A percentile compares a stretch with the other conserved stretches of the same genome.
Evolutionary conservation across 2,888 invertebrate genomes (phyloP).

Genomic region (Geophilus truncorum): DNA sequence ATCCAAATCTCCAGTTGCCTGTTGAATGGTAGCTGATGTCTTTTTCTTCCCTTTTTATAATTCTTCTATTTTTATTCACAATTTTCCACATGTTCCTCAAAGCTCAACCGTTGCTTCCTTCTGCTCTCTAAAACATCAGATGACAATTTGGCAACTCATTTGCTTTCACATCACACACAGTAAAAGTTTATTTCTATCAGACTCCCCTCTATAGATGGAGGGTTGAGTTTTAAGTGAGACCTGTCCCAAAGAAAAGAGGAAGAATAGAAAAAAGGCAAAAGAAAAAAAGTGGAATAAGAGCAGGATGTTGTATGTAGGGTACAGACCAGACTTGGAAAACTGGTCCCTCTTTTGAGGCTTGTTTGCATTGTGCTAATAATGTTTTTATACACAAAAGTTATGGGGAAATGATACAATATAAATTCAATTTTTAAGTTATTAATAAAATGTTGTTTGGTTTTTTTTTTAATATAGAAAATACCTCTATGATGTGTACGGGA

Average conservation of each 20-base stretch:
- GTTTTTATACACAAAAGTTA: neutral
- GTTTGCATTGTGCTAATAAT: neutral
- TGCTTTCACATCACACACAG: no score
- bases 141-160: neutral
- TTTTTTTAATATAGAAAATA: neutral
- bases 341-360: neutral
- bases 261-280: neutral
- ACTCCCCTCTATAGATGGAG: neutral
- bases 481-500: neutral
- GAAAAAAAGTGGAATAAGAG: neutral
- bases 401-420: neutral
- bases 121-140: no score
- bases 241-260: neutral
- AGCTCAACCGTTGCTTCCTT: neutral
- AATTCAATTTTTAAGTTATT: neutral
- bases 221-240: neutral
- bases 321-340: neutral
- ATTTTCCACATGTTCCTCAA: neutral
- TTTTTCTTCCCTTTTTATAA: neutral
- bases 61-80: neutral
- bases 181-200: neutral
- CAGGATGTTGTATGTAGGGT: neutral
- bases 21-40: neutral
- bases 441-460: neutral
- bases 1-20: constrained; percentile 14